Evolutionary conservation across 2,797 vertebrate species (phyloP).

Genomic region (Trachurus trachurus): DNA sequence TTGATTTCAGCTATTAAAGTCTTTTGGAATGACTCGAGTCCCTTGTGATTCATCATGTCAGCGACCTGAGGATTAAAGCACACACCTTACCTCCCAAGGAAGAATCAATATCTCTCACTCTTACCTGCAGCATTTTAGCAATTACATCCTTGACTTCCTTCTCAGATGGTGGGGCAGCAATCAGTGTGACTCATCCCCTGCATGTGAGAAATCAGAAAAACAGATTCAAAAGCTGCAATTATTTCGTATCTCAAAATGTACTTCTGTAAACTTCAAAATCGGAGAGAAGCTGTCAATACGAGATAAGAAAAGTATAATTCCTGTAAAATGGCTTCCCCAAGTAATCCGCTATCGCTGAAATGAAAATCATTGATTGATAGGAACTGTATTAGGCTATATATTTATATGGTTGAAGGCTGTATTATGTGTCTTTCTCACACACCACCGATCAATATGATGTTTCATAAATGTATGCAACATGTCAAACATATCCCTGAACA

Average conservation of each 20-base stretch:
- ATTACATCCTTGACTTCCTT: slow-evolving; percentile 1
- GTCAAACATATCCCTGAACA: background rate
- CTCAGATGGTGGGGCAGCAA: background rate
- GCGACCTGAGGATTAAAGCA: background rate
- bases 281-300: no score
- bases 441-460: background rate
- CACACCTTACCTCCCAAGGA: background rate
- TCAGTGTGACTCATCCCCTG: background rate
- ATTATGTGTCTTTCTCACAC: background rate
- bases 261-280: background rate
- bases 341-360: background rate
- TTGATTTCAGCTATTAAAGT: background rate
- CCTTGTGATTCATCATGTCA: slow-evolving; percentile 4
- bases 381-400: background rate
- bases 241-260: background rate
- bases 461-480: background rate
- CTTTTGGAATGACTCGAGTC: background rate
- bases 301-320: background rate
- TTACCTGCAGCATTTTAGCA: background rate
- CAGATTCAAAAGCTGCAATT: background rate
- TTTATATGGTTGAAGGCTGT: background rate
- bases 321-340: background rate
- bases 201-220: background rate
- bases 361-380: background rate
- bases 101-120: slow-evolving; percentile 1